Conservation (phyloP, 1,140 invertebrate genomes). For the Venturia canescens region DNA sequence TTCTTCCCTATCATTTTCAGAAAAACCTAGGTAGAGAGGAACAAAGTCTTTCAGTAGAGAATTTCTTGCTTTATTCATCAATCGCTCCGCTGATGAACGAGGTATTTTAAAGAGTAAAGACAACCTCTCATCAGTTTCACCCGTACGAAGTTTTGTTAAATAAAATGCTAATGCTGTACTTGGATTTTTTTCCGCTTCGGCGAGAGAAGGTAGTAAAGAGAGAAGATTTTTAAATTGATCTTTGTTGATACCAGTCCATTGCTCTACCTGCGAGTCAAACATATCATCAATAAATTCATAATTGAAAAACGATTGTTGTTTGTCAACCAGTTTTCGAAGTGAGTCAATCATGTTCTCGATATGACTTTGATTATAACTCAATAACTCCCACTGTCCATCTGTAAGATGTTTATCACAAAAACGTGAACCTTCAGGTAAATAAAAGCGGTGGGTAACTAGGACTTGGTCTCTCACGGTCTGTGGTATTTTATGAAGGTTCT, state of each 20-base stretch:
- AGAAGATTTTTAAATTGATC: constrained; percentile 21
- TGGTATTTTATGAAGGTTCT: no score
- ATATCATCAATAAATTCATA: no score
- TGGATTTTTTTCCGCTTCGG: not conserved
- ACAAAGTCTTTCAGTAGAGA: not conserved
- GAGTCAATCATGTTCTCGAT: constrained; percentile 6
- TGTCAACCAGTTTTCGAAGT: not conserved
- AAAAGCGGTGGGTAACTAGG: no score
- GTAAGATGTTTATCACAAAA: no score
- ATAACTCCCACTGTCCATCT: no score
- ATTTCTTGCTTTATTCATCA: constrained; percentile 9
- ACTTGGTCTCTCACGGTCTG: no score
- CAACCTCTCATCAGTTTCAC: constrained; percentile 7
- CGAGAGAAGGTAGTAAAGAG: not conserved
- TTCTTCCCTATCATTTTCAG: not conserved
- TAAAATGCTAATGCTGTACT: constrained; percentile 12
- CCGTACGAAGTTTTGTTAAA: constrained; percentile 13
- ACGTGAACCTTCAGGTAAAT: no score
- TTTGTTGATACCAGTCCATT: constrained; percentile 17
- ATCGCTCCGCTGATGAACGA: not conserved
- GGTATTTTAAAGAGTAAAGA: not conserved
- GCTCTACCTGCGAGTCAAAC: not conserved
- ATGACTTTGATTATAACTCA: not conserved
- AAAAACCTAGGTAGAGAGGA: not conserved
- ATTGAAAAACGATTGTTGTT: constrained; percentile 13